phyloP scores from a whole-genome alignment of 2,797 vertebrate genomes.

The Manis crassicaudata region DNA sequence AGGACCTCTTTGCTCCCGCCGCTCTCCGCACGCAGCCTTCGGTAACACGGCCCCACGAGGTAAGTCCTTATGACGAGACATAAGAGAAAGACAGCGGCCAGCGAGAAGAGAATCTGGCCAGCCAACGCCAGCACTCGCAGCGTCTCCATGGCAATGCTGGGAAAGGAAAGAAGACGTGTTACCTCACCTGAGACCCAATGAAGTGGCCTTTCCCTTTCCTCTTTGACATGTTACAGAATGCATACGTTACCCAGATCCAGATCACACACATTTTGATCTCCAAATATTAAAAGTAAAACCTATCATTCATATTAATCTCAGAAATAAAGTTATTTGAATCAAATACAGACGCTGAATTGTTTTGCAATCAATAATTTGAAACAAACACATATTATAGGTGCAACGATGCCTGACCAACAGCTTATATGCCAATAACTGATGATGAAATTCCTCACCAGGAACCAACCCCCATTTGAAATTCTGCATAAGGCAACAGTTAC shows the following conservation, averaged over 20 bases:
- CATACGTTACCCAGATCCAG: not conserved
- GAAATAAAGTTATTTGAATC: not conserved
- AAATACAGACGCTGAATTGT: not conserved
- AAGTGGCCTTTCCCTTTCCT: not conserved
- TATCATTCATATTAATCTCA: not conserved
- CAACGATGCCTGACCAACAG: not conserved
- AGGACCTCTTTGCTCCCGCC: conserved; percentile 98
- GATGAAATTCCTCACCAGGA: not conserved
- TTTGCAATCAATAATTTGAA: not conserved
- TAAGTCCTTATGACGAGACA: conserved; percentile 92
- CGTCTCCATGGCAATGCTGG: conserved; percentile 90
- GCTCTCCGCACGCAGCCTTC: conserved; percentile 94
- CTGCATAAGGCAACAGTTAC: not conserved
- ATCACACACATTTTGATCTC: not conserved
- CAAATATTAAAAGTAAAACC: conserved; percentile 22
- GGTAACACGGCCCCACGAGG: conserved; percentile 94
- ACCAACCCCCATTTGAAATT: not conserved
- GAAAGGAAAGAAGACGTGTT: conserved; percentile 62
- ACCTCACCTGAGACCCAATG: conserved; percentile 24
- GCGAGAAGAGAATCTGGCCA: conserved; percentile 92
- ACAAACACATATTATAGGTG: not conserved
- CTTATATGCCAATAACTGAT: not conserved
- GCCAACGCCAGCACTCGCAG: conserved; percentile 91
- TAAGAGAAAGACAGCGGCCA: conserved; percentile 92
- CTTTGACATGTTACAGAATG: not conserved